Percentiles rank a stretch among this genome's conserved stretches.
These are phyloP conservation scores for Hymenopus coronatus DNA, from an alignment of 2,888 invertebrate species.

Conservation along the genomic window DNA sequence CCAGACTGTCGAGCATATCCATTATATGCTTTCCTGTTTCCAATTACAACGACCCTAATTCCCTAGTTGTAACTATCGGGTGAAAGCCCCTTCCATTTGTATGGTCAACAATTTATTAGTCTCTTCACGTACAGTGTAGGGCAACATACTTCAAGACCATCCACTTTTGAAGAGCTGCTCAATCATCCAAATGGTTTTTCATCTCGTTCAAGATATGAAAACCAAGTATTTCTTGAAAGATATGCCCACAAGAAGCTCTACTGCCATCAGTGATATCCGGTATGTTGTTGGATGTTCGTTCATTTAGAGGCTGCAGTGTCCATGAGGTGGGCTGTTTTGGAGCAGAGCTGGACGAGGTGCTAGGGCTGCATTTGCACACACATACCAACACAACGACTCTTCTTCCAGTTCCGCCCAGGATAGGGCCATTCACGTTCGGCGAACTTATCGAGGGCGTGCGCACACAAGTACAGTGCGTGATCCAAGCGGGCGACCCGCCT, in stretches of 20 bases:
- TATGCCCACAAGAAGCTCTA: neutral
- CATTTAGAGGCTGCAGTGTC: neutral
- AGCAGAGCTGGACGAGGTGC: neutral
- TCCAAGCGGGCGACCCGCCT: slow-evolving; percentile 51
- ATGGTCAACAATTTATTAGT: neutral
- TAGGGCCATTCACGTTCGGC: slow-evolving; percentile 41
- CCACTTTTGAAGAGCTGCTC: neutral
- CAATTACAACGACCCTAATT: neutral
- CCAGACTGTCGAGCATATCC: neutral
- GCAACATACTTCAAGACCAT: neutral
- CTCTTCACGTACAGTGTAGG: neutral
- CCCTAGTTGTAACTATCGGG: neutral
- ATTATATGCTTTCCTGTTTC: neutral
- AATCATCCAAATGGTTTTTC: neutral
- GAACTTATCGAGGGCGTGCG: slow-evolving; percentile 39
- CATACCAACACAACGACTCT: slow-evolving; percentile 19
- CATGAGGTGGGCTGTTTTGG: neutral
- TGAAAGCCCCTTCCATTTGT: neutral
- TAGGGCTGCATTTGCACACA: neutral
- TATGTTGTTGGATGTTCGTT: neutral
- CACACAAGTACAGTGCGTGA: slow-evolving; percentile 48
- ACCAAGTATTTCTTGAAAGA: neutral
- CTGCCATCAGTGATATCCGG: neutral
- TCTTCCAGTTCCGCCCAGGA: slow-evolving; percentile 38
- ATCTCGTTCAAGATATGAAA: neutral